These are phyloP conservation scores for Alca torda DNA, from an alignment of 2,797 vertebrate genomes.

Conservation along the genomic window DNA sequence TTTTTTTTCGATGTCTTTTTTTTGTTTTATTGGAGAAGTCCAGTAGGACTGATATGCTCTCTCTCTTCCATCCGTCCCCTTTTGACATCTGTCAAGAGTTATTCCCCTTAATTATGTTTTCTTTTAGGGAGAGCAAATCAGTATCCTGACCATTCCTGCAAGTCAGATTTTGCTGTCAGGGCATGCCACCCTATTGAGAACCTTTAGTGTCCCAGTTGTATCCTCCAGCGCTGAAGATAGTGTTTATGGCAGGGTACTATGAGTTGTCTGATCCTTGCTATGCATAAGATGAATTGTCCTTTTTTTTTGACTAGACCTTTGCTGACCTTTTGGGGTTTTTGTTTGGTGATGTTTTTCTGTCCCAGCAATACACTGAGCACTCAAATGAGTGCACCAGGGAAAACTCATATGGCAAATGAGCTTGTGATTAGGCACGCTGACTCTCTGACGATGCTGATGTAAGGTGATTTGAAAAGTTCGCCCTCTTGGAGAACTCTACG, in stretches of 20 bases:
- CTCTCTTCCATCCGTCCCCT: background rate
- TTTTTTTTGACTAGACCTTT: background rate
- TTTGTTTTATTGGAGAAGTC: background rate
- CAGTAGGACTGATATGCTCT: background rate
- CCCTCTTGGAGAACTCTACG: background rate
- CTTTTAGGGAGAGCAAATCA: background rate
- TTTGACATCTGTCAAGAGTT: background rate
- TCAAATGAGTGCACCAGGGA: background rate
- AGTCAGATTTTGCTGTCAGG: background rate
- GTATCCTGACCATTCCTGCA: background rate
- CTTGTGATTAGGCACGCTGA: background rate
- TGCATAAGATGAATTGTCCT: background rate
- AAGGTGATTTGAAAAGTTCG: background rate
- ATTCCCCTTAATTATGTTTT: background rate
- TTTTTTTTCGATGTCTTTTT: background rate
- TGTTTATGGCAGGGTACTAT: background rate
- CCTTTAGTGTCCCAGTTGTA: background rate
- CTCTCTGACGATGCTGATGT: background rate
- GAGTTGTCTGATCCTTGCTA: background rate
- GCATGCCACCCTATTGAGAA: background rate
- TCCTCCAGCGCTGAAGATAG: fast-evolving
- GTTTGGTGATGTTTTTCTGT: background rate
- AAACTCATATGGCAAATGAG: background rate
- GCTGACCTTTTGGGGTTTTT: background rate
- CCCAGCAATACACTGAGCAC: background rate